Evolutionary conservation across 2,797 vertebrate genomes (phyloP), one percentile per base, ranked within the genome.

Genomic region (Mus spretus): DNA sequence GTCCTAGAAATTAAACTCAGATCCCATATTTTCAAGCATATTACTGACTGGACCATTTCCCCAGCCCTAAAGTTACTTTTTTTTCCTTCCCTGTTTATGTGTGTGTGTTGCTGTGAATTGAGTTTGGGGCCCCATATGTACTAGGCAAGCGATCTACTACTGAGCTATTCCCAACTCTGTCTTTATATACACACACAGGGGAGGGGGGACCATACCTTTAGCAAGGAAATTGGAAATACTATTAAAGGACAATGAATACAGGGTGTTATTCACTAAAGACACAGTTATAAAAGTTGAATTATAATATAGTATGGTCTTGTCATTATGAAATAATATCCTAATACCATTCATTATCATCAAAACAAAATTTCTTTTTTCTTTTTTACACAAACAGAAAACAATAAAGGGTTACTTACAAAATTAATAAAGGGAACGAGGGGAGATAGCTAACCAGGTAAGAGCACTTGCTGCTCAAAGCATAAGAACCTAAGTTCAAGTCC

Each of bases 201-300:
- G 57, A 10, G 24, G 26, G 14, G 34, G 74, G 75, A 74, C 74
- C 57, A 84, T 91, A n/a, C 55, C 47, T 95, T 91, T 50, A 80
- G 34, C n/a, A 7, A 15, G 24, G 37, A 83, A 26, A 63, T 83
- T 59, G 53, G 77, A 91, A 91, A 28, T 88, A 87, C 77, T 77
- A 7, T 91, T 50, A 93, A 87, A 86, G 74, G 70, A 90, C 50
- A 88, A 47, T 90, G 57, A 95, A 80, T 90, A 15, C 8, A 94
- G 75, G n/a, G 31, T 91, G 17, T 91, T 81, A 93, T 67, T 96
- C 65, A 89, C 67, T 87, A 75, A 14, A 89, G 12, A 47, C 26
- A 70, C 15, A 61, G 70, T 70, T 50, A 59, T 11, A 92, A 72
- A 77, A 14, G 80, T 92, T 91, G 72, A 28, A 40, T 61, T 89